Conservation (phyloP, 2,888 invertebrate species). For the Rotaria macrura region DNA sequence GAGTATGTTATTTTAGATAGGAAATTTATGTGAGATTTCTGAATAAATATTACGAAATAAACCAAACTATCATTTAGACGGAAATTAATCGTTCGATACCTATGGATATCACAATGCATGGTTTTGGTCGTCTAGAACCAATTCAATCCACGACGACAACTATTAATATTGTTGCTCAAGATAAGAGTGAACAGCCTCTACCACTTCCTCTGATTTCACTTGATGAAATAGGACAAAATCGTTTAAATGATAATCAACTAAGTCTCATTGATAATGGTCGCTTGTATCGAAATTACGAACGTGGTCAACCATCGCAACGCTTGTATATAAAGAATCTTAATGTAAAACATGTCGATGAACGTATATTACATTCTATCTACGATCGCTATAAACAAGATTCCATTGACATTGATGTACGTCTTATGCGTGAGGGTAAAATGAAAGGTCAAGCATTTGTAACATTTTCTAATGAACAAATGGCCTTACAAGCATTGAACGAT, state of each 20-base stretch:
- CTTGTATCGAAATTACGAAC: slow-evolving; percentile 73
- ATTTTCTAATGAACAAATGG: slow-evolving; percentile 61
- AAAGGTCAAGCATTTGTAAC: slow-evolving; percentile 89
- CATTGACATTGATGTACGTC: slow-evolving; percentile 58
- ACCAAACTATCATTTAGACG: not conserved
- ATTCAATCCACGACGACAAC: not conserved
- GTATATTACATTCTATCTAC: slow-evolving; percentile 66
- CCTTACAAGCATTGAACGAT: slow-evolving; percentile 65
- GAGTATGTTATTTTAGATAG: not conserved
- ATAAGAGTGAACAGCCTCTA: not conserved
- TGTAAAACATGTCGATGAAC: slow-evolving; percentile 62
- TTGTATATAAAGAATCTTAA: slow-evolving; percentile 83
- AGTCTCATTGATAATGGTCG: slow-evolving; percentile 57
- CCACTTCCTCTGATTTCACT: not conserved
- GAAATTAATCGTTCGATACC: not conserved
- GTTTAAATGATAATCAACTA: slow-evolving; percentile 54
- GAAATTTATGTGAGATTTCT: not conserved
- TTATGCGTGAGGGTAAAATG: slow-evolving; percentile 89
- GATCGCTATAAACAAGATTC: slow-evolving; percentile 57
- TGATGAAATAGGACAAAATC: slow-evolving; percentile 59
- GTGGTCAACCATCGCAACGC: slow-evolving; percentile 57
- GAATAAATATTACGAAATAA: not conserved
- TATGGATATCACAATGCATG: not conserved
- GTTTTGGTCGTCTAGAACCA: not conserved
- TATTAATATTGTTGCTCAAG: not conserved